Conservation (phyloP, 2,113 vertebrate species). For the Vanacampus margaritifer region DNA sequence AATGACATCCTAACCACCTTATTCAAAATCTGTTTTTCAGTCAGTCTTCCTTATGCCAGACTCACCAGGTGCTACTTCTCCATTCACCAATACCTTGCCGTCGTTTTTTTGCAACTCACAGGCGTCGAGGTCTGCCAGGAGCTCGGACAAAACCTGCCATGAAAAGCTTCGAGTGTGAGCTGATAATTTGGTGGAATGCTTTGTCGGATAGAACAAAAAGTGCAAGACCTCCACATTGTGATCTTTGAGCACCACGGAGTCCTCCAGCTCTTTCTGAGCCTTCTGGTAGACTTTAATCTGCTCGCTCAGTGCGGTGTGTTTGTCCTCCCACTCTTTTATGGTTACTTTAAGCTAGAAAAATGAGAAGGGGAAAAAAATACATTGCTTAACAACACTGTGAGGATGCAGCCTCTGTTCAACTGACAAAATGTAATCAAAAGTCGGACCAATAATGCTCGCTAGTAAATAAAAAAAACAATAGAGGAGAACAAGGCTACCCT, state of each 20-base stretch:
- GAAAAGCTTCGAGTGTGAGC: slow-evolving; percentile 1
- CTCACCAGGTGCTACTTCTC: slow-evolving; percentile 77
- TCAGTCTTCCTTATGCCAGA: background rate
- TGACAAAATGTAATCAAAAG: background rate
- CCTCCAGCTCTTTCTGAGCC: slow-evolving; percentile 86
- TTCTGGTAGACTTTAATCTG: slow-evolving; percentile 85
- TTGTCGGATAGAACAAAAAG: background rate
- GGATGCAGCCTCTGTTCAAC: background rate
- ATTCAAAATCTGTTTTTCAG: background rate
- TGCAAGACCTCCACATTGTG: slow-evolving; percentile 84
- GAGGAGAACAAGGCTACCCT: background rate
- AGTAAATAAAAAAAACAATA: background rate
- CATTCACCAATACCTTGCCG: slow-evolving; percentile 78
- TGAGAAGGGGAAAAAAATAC: background rate
- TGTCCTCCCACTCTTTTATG: slow-evolving; percentile 83
- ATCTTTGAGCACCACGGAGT: slow-evolving; percentile 84
- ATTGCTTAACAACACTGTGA: background rate
- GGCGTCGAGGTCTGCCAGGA: slow-evolving; percentile 84
- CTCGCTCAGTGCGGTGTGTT: slow-evolving; percentile 81
- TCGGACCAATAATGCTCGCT: too few relatives aligned
- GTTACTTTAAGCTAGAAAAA: slow-evolving; percentile 79
- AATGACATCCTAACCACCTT: background rate
- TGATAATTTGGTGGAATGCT: background rate
- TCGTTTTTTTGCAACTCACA: slow-evolving; percentile 68
- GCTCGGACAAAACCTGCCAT: slow-evolving; percentile 85